Evolutionary conservation across 2,888 invertebrate genomes (phyloP), one percentile per base, ranked within the genome.

Genomic region (Pachydiplax longipennis): DNA sequence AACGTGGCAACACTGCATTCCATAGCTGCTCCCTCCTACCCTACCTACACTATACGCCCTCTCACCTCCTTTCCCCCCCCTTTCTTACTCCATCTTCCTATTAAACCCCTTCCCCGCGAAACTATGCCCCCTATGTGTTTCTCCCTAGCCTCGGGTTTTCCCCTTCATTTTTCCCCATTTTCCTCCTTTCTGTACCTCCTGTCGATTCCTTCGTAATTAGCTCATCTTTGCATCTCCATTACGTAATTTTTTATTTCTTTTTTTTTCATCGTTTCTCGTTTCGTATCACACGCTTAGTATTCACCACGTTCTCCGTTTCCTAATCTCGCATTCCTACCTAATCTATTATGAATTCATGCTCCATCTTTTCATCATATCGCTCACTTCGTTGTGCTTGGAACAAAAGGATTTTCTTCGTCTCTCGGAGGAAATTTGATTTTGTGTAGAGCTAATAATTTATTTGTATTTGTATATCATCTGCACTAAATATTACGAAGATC

Each of bases 1-100:
- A 58, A 61, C 87, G 37, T 87, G 87, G 87, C 87, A 87, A 87
- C 87, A 87, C 87, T 87, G 87, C 58, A 58, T 37, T 58, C 58
- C 58, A 58, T 48, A 83, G 58, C 35, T 58, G 31, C 83, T 40
- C 83, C 81, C 81, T 81, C 81, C 81, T 37, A 81, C 81, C 40
- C 53, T 58, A 53, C 31, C 83, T 61, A 53, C 48, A 53, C 48
- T 35, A 25, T 83, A 25, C 83, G 53, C 31, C 48, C 83, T 58
- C 31, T 58, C 15, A 25, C 83, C 53, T 53, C 48, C 53, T 31
- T 25, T 58, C 18, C 31, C 82, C 48, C 1, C 82, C 40, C 82
- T 12, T 53, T 82, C 81, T 80, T 80, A 35, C 44, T 25, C 53
- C 13, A 44, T 31, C 48, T 53, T 18, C 48, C 44, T 48, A 73